Conservation (phyloP, 1,140 invertebrate species). For the Sycophaga agraensis region DNA sequence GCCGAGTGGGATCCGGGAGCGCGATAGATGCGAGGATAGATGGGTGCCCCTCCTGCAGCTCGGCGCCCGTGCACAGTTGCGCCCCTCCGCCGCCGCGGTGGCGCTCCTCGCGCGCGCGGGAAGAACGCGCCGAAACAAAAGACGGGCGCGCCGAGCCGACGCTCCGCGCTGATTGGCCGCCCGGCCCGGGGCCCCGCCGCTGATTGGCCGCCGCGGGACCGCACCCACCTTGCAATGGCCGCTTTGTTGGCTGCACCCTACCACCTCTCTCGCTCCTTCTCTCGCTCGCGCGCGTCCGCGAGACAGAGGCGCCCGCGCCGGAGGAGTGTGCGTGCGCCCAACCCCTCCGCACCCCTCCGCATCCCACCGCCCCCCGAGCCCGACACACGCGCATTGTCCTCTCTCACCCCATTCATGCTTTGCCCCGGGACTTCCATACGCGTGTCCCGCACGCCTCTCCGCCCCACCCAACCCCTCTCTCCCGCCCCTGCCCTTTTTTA, state of each 20-base stretch:
- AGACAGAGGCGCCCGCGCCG: neutral
- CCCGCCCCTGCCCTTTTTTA: too few species aligned
- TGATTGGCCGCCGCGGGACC: constrained; percentile 56
- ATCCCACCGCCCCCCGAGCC: neutral
- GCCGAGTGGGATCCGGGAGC: too few species aligned
- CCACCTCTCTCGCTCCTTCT: constrained; percentile 14
- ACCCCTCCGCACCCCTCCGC: neutral
- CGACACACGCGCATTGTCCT: too few species aligned
- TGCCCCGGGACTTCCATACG: neutral
- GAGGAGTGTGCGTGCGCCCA: neutral
- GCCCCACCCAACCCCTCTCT: too few species aligned
- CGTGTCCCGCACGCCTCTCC: too few species aligned
- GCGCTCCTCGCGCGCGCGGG: neutral
- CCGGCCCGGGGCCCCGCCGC: constrained; percentile 45
- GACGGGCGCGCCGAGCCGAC: constrained; percentile 16
- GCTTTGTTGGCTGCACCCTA: constrained; percentile 50
- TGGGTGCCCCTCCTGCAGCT: neutral
- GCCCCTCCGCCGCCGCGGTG: too few species aligned
- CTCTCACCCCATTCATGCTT: neutral
- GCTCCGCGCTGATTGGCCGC: constrained; percentile 50
- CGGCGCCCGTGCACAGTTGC: neutral
- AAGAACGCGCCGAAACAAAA: too few species aligned
- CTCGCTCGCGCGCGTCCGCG: constrained; percentile 8
- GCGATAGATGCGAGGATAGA: neutral
- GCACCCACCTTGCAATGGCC: constrained; percentile 60